A percentile compares a stretch with the other conserved stretches of the same genome.
phyloP scores from a whole-genome alignment of 2,113 vertebrate genomes.

The Ciconia maguari region DNA sequence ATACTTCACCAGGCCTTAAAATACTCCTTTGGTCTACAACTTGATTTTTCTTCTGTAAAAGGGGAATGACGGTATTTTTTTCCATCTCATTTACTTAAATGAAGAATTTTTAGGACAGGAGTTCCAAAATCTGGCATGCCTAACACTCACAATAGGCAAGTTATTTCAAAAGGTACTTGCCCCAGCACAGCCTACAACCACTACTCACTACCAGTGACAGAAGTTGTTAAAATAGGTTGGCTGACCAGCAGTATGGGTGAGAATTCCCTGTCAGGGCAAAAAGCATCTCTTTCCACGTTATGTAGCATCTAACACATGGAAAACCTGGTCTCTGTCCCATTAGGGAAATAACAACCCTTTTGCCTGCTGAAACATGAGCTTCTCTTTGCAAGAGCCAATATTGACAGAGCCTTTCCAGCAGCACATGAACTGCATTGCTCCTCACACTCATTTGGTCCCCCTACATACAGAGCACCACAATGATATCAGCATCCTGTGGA shows the following conservation, averaged over 20 bases:
- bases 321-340: background rate
- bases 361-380: background rate
- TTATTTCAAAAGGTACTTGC: background rate
- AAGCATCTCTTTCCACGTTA: background rate
- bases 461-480: rapidly evolving
- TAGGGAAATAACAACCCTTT: background rate
- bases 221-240: background rate
- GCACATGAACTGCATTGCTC: background rate
- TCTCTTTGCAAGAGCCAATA: background rate
- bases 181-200: background rate
- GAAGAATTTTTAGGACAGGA: background rate
- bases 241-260: background rate
- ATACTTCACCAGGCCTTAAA: background rate
- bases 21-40: background rate
- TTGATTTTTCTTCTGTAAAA: background rate
- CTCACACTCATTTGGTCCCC: background rate
- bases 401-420: background rate
- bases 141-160: background rate
- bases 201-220: background rate
- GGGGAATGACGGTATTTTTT: background rate
- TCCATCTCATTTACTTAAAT: background rate
- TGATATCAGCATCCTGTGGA: rapidly evolving
- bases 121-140: background rate
- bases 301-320: background rate
- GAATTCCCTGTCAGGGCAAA: background rate